Evolutionary conservation across 23 tunicate genomes (phyloP).

Genomic region (Styela plicata): DNA sequence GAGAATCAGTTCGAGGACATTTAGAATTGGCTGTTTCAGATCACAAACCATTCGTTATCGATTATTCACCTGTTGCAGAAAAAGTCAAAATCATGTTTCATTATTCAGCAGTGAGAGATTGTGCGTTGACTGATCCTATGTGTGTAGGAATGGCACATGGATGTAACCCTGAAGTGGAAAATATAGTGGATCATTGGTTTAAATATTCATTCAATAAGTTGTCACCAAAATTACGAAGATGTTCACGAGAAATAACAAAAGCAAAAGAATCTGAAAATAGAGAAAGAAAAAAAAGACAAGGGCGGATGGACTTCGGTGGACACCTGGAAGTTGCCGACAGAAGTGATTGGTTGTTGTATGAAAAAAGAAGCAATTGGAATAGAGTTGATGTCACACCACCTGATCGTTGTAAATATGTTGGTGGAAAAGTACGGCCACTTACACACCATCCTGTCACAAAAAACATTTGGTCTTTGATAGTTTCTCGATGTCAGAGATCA

Average conservation of each 20-base stretch:
- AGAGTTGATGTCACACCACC: slow-evolving; percentile 4
- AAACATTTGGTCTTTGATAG: slow-evolving; percentile 34
- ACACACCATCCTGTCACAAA: slow-evolving; percentile 1
- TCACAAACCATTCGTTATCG: slow-evolving; percentile 39
- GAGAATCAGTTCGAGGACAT: slow-evolving; percentile 34
- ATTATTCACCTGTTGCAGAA: slow-evolving; percentile 61
- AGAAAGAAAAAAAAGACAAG: neutral
- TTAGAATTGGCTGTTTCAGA: slow-evolving; percentile 44
- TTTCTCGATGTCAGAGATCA: slow-evolving; percentile 24
- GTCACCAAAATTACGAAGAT: slow-evolving; percentile 15
- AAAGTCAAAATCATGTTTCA: slow-evolving; percentile 77
- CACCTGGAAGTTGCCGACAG: neutral
- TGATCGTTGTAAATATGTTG: slow-evolving; percentile 21
- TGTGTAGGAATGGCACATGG: slow-evolving; percentile 32
- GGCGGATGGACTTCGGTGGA: neutral
- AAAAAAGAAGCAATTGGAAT: slow-evolving; percentile 15
- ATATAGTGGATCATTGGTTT: slow-evolving; percentile 36
- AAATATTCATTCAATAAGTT: slow-evolving; percentile 10
- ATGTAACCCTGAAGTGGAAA: slow-evolving; percentile 60
- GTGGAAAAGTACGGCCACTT: slow-evolving; percentile 23
- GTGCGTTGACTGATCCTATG: slow-evolving; percentile 27
- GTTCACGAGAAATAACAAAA: slow-evolving; percentile 14
- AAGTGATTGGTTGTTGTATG: neutral
- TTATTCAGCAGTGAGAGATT: slow-evolving; percentile 36
- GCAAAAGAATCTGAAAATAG: neutral